Conservation (phyloP, 2,797 vertebrate species). For the Coregonus sp. region DNA sequence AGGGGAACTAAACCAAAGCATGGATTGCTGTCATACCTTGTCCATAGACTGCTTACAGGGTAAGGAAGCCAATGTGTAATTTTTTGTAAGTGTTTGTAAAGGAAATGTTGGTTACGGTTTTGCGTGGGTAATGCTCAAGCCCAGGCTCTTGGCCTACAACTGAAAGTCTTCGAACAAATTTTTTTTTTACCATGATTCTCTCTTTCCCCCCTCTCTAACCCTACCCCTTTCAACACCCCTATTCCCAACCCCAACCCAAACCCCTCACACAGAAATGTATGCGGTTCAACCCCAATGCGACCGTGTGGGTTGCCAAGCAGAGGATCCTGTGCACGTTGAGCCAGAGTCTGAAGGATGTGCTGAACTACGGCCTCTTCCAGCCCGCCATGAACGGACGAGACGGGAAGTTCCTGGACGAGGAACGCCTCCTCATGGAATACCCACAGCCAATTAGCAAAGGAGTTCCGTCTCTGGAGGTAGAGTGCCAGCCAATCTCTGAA, state of each 20-base stretch:
- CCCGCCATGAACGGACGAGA: constrained; percentile 84
- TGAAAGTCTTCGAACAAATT: background rate
- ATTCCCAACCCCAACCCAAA: background rate
- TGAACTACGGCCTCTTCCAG: constrained; percentile 96
- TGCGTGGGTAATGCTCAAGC: background rate
- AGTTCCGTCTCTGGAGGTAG: constrained; percentile 88
- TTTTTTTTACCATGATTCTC: background rate
- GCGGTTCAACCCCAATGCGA: constrained; percentile 87
- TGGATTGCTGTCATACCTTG: no score
- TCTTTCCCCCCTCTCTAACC: background rate
- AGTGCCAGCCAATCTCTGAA: background rate
- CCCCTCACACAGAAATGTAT: constrained; percentile 86
- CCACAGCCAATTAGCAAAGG: constrained; percentile 86
- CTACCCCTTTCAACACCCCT: background rate
- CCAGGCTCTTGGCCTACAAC: background rate
- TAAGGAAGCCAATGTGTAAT: no score
- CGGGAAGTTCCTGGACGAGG: constrained; percentile 93
- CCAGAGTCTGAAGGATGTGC: constrained; percentile 91
- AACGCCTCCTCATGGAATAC: constrained; percentile 87
- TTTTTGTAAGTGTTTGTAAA: background rate
- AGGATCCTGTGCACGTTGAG: constrained; percentile 89
- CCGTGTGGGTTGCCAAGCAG: constrained; percentile 93
- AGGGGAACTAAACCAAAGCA: no score
- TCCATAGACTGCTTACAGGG: no score
- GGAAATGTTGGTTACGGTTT: background rate